A percentile compares a stretch with the other conserved stretches of the same genome.
These are phyloP conservation scores for Numida meleagris DNA, from an alignment of 2,113 vertebrate species.

Conservation along the genomic window DNA sequence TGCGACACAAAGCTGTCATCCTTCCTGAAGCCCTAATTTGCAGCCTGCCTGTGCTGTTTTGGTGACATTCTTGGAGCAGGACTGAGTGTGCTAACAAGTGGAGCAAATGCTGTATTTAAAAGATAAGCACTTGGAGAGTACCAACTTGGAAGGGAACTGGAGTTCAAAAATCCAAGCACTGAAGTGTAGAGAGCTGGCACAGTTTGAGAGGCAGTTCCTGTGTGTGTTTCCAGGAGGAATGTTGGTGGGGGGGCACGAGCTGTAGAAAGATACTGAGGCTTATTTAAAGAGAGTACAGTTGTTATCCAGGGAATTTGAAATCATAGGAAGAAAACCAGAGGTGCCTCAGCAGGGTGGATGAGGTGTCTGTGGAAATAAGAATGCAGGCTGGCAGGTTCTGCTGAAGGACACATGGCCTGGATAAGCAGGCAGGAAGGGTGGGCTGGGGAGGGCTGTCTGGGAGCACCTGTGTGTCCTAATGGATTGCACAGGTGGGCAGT, in stretches of 20 bases:
- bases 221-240: neutral
- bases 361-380: conserved; percentile 34
- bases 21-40: neutral
- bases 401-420: neutral
- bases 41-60: neutral
- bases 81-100: conserved; percentile 30
- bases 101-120: conserved; percentile 34
- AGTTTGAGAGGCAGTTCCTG: conserved; percentile 30
- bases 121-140: conserved; percentile 32
- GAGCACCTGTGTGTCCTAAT: fast-evolving
- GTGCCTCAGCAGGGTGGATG: conserved; percentile 32
- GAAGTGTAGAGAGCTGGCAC: conserved; percentile 22
- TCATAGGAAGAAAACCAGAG: conserved; percentile 37
- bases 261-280: conserved; percentile 30
- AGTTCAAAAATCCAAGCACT: conserved; percentile 36
- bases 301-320: conserved; percentile 43
- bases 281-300: conserved; percentile 29
- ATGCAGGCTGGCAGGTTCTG: conserved; percentile 27
- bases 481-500: neutral
- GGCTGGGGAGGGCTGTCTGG: neutral
- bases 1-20: neutral
- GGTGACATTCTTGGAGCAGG: conserved; percentile 16
- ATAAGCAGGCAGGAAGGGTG: neutral
- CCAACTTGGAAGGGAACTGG: neutral
- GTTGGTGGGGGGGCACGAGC: neutral